phyloP scores from a whole-genome alignment of 2,797 vertebrate genomes.

The Micrastur ruficollis region DNA sequence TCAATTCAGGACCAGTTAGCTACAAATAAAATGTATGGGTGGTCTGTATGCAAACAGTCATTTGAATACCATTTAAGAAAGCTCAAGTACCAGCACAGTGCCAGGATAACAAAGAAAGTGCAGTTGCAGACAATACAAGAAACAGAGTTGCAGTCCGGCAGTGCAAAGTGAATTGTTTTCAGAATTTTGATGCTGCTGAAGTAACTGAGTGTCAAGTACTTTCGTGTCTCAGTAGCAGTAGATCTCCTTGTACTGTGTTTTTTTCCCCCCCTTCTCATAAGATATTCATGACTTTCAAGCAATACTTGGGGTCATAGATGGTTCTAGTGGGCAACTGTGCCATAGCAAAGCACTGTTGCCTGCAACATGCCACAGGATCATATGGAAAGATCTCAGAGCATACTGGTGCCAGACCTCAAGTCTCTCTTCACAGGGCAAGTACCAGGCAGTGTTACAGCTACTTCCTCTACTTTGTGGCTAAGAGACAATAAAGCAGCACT shows the following conservation, averaged over 20 bases:
- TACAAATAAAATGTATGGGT: background rate
- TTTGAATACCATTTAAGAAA: background rate
- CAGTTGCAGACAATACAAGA: fast-evolving
- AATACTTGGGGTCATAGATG: background rate
- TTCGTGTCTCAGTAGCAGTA: background rate
- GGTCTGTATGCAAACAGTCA: background rate
- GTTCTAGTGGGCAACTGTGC: background rate
- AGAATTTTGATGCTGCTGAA: background rate
- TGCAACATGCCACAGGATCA: background rate
- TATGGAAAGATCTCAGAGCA: background rate
- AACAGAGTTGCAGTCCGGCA: background rate
- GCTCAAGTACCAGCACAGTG: background rate
- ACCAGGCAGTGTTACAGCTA: background rate
- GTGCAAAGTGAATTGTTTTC: background rate
- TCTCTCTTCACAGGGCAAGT: background rate
- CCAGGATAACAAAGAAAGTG: background rate
- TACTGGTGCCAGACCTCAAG: background rate
- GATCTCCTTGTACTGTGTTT: background rate
- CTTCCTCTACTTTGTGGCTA: background rate
- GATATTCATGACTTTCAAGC: background rate
- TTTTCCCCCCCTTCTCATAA: background rate
- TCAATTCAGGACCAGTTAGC: background rate
- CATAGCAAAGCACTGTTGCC: background rate
- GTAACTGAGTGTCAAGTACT: background rate
- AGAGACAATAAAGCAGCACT: background rate